A percentile compares a stretch with the other conserved stretches of the same genome.
Conservation (phyloP, 1,140 invertebrate genomes). For the Microplitis demolitor region DNA sequence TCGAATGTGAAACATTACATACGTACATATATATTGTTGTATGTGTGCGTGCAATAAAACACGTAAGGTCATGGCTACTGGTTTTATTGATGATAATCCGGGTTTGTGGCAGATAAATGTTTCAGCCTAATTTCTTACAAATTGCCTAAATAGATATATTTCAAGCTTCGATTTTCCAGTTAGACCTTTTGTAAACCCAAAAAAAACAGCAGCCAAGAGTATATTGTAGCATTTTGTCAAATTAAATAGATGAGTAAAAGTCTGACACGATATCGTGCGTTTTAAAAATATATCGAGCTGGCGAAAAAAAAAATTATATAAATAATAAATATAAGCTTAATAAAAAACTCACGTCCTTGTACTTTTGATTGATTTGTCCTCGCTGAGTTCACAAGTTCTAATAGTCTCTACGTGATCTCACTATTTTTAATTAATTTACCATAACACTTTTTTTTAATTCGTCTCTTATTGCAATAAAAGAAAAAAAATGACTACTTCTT, state of each 20-base stretch:
- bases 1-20: neutral
- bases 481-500: too few species aligned
- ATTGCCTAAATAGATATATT: neutral
- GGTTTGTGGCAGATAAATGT: neutral
- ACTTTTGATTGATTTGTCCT: neutral
- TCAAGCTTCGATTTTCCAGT: neutral
- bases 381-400: neutral
- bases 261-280: neutral
- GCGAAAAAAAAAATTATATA: neutral
- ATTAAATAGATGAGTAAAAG: too few species aligned
- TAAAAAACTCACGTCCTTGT: neutral
- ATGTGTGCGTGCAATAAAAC: neutral
- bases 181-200: too few species aligned
- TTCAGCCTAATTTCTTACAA: neutral
- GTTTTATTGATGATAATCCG: constrained; percentile 13
- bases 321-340: neutral
- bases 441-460: neutral
- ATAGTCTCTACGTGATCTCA: neutral
- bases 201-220: too few species aligned
- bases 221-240: too few species aligned
- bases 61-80: constrained; percentile 14
- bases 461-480: neutral
- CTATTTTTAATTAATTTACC: neutral
- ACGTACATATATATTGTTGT: neutral
- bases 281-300: neutral